Base-by-base conservation (phyloP, 1,140 invertebrate genomes). In the Gryllus bimaculatus region DNA sequence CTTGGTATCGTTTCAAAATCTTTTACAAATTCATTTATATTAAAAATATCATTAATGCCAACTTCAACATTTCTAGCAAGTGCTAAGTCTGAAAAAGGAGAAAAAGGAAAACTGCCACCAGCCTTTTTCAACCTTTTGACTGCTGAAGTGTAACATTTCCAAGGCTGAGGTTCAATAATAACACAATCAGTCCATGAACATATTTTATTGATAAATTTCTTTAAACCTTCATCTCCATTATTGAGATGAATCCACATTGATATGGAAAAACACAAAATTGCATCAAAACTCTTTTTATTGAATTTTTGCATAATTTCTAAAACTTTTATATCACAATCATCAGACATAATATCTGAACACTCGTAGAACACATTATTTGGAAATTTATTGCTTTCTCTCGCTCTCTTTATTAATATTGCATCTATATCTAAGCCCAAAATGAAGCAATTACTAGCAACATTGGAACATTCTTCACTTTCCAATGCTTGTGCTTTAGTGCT, bases 191-290 rank as follows among this genome's bases (percentile, higher is more conserved):
- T 84, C 12, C 89, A 80, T 21, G 83, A 79, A 76, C 88, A 89
- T 7, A 93, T 84, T 21, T 87, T 79, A 39, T 78, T 75, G 12
- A 94, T 84, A 85, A 93, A 92, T 8, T 84, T 78, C 77, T 86
- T 82, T 18, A 95, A 84, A 2, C 92, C 93, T 8, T 86, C 84
- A 87, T 95, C 94, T 15, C 93, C 93, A 85, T 92, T 86, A 84
- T 95, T 95, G 47, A 95, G 83, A 85, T 95, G 94, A 81, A 95
- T 93, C 94, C 94, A 95, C 93, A 95, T 94, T 18, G 93, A 94
- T 15, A 94, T 89, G 20, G 93, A 94, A 85, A 95, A 94, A 83
- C 92, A 93, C 84, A 93, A 94, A 47, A 89, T 87, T 18, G 90
- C 87, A 85, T 94, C 90, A 85, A 95, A 95, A 80, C 85, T 86